Evolutionary conservation across 2,113 vertebrate genomes (phyloP).

Genomic region (Poicephalus gulielmi): DNA sequence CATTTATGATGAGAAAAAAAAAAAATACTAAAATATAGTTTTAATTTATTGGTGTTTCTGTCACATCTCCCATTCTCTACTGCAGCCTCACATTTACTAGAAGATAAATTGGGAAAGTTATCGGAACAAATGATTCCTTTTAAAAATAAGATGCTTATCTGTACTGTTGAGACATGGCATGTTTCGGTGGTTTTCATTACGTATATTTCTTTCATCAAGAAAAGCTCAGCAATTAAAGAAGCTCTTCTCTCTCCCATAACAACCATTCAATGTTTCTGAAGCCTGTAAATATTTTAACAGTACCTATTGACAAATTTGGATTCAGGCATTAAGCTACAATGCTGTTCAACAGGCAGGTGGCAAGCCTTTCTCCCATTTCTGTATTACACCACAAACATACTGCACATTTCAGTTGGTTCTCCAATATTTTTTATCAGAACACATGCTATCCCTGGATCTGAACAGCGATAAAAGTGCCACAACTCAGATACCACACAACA

Average conservation of each 20-base stretch:
- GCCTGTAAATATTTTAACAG: conserved; percentile 51
- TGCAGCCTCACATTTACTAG: neutral
- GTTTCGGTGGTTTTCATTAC: neutral
- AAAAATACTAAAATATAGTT: neutral
- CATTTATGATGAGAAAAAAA: neutral
- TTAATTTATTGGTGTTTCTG: neutral
- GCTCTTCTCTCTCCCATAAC: neutral
- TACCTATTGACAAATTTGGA: neutral
- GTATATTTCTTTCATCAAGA: neutral
- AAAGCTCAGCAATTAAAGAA: conserved; percentile 10
- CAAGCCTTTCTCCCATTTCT: neutral
- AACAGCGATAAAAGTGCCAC: neutral
- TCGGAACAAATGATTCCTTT: neutral
- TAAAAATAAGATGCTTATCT: neutral
- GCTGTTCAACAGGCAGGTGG: neutral
- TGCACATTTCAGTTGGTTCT: neutral
- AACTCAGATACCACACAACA: neutral
- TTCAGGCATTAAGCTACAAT: neutral
- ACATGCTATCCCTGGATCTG: neutral
- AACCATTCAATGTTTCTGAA: conserved; percentile 26
- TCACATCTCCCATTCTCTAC: neutral
- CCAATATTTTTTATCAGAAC: neutral
- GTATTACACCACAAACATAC: neutral
- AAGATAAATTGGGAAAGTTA: neutral
- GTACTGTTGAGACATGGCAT: neutral